Evolutionary conservation across 2,888 invertebrate genomes (phyloP).

Genomic region (Rhagium mordax): DNA sequence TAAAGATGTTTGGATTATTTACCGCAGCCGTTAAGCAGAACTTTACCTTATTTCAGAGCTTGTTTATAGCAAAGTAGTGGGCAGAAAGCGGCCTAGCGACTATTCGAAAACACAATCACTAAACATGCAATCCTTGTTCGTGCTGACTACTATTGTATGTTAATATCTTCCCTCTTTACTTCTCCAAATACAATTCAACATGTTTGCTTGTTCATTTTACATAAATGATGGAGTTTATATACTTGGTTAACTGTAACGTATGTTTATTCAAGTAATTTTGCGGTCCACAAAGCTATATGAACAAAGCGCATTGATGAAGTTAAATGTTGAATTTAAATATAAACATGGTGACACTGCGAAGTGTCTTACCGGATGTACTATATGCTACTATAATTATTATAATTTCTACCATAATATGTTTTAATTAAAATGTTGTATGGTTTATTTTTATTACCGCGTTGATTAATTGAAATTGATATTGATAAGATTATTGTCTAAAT

Average conservation of each 20-base stretch:
- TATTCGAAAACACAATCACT: conserved; percentile 38
- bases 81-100: conserved; percentile 31
- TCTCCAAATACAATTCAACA: conserved; percentile 17
- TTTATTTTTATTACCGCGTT: no score
- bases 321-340: neutral
- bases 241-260: conserved; percentile 25
- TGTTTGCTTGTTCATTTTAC: conserved; percentile 20
- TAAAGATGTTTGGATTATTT: conserved; percentile 31
- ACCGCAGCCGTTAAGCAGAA: conserved; percentile 26
- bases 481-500: no score
- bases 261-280: conserved; percentile 24
- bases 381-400: neutral
- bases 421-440: no score
- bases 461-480: no score
- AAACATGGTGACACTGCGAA: neutral
- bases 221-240: conserved; percentile 29
- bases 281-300: conserved; percentile 8
- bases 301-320: conserved; percentile 8
- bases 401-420: neutral
- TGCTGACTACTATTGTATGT: conserved; percentile 42
- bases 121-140: conserved; percentile 39
- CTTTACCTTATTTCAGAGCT: conserved; percentile 30
- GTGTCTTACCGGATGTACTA: neutral
- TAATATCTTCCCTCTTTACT: conserved; percentile 38
- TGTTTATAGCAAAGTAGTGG: conserved; percentile 31